Base-by-base conservation (phyloP, 1,140 invertebrate species). In the Sarcophaga peregrina region DNA sequence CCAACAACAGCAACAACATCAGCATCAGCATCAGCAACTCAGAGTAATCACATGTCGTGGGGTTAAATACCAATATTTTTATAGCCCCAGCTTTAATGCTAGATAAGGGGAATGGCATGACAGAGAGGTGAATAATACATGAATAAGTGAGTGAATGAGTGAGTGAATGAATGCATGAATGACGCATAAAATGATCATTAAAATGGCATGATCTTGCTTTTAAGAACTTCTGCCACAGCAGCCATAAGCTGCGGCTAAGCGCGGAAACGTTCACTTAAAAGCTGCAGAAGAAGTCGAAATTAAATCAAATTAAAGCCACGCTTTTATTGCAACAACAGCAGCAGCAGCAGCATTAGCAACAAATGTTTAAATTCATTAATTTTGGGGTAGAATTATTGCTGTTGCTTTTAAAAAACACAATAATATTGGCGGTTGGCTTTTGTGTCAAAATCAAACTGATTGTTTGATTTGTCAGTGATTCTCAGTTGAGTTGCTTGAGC, bases 171-270 rank as follows among this genome's bases (percentile, higher is more conserved):
- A 37, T 37, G 25, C 1, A 74, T 17, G 68, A 15, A 75, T 72
- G 73, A 73, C 72, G 25, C 10, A 52, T 75, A 47, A 9, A 73
- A 50, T 17, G 52, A 83, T 25, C 46, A 82, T 62, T 62, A 82
- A 48, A 62, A 47, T 58, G 74, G 13, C 58, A 74, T 62, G 74
- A 74, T 62, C 52, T 62, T 68, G 74, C 17, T 78, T 20, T 9
- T 20, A 78, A 78, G 75, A 78, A 78, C 75, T 78, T 78, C 75
- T 78, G 75, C 75, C 75, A 78, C 75, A 78, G 75, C 75, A 78
- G 75, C 75, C 62, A 68, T 25, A 68, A 78, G 25, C n/a, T 52
- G 50, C 48, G 50, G 48, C 75, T 78, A 72, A 17, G 47, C 47
- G 8, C 8, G 46, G 4, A 20, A 20, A n/a, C n/a, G 17, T 9